phyloP scores from a whole-genome alignment of 2,113 vertebrate species.

The Mellivora capensis region DNA sequence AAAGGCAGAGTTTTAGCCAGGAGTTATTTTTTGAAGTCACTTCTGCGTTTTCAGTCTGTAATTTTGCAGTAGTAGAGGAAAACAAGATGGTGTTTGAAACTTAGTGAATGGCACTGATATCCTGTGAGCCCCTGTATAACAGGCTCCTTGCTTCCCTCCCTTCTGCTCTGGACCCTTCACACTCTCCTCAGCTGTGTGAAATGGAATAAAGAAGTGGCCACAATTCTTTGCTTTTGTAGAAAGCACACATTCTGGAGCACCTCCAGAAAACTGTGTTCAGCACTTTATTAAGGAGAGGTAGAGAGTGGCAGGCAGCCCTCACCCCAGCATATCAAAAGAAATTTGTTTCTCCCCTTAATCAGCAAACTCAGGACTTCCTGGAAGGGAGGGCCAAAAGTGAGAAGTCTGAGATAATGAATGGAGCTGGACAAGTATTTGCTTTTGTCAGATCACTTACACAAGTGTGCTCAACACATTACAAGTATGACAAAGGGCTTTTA shows the following conservation, averaged over 20 bases:
- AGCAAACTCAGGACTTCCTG: constrained; percentile 25
- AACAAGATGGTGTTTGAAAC: background rate
- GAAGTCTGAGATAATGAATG: background rate
- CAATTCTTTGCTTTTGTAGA: background rate
- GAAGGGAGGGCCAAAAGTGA: background rate
- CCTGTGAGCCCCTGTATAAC: background rate
- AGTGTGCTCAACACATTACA: background rate
- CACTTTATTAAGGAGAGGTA: background rate
- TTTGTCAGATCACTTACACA: background rate
- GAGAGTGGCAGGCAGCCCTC: background rate
- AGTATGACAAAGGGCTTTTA: background rate
- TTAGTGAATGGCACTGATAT: background rate
- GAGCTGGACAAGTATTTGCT: background rate
- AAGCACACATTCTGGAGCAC: background rate
- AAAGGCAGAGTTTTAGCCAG: background rate
- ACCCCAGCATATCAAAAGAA: background rate
- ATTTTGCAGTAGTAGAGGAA: background rate
- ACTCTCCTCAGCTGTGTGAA: background rate
- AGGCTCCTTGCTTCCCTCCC: background rate
- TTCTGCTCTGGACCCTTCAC: background rate
- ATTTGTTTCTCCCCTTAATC: background rate
- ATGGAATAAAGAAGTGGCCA: background rate
- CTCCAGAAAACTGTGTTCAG: background rate
- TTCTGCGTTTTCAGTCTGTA: background rate
- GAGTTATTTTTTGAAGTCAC: constrained; percentile 12